These are phyloP conservation scores for Lysiphlebus fabarum DNA, from an alignment of 1,140 invertebrate genomes.

Conservation along the genomic window DNA sequence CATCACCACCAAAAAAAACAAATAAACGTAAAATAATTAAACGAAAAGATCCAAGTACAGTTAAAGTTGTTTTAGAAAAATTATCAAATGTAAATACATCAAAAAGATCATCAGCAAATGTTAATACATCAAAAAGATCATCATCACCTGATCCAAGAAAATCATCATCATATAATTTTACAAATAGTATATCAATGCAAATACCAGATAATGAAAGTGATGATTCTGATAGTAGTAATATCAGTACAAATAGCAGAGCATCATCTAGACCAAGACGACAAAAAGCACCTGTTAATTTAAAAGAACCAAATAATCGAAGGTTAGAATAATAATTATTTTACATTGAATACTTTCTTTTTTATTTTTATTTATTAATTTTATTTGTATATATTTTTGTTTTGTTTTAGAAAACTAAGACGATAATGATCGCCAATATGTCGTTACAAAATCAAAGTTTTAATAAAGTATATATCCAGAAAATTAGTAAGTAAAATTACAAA, in stretches of 20 bases:
- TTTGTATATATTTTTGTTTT: no score
- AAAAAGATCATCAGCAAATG: slow-evolving; percentile 18
- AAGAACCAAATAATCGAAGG: slow-evolving; percentile 37
- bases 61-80: slow-evolving; percentile 42
- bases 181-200: no score
- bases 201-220: background rate
- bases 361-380: no score
- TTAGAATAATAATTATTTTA: slow-evolving; percentile 27
- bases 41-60: slow-evolving; percentile 36
- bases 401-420: no score
- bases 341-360: no score
- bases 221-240: slow-evolving; percentile 34
- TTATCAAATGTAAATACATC: slow-evolving; percentile 23
- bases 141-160: slow-evolving; percentile 3
- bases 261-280: slow-evolving; percentile 34
- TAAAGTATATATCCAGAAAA: no score
- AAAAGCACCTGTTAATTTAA: slow-evolving; percentile 34
- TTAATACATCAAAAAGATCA: slow-evolving; percentile 17
- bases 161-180: background rate
- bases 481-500: no score
- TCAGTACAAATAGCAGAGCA: slow-evolving; percentile 27
- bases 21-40: background rate
- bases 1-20: background rate
- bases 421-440: no score
- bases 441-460: no score